Conservation (phyloP, 2,113 vertebrate genomes). For the Pycnonotus jocosus region DNA sequence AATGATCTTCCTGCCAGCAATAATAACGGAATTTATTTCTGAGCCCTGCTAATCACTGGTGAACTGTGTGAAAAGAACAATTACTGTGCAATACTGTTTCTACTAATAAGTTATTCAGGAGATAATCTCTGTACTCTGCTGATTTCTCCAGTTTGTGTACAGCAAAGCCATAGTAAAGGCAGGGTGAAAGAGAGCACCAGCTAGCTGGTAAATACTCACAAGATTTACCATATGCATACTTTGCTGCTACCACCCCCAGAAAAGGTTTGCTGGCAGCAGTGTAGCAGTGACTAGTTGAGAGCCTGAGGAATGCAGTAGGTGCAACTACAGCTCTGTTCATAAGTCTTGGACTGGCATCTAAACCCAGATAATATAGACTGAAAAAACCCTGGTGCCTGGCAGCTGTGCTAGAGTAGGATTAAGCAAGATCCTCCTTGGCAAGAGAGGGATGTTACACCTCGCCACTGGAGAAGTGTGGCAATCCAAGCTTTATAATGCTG, state of each 20-base stretch:
- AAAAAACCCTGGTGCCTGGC: not conserved
- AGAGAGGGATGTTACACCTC: not conserved
- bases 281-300: not conserved
- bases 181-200: not conserved
- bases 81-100: not conserved
- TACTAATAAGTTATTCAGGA: not conserved
- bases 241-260: not conserved
- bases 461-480: fast-evolving
- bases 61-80: not conserved
- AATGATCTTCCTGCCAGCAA: not conserved
- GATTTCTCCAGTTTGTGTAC: not conserved
- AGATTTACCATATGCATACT: not conserved
- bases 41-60: not conserved
- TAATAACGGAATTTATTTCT: not conserved
- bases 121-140: not conserved
- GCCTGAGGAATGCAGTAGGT: not conserved
- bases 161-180: not conserved
- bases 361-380: not conserved
- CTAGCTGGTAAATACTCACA: not conserved
- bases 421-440: not conserved
- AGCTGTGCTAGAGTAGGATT: not conserved
- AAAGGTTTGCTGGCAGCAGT: not conserved
- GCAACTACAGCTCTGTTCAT: not conserved
- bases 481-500: not conserved
- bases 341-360: not conserved